Percentiles rank a stretch among this genome's conserved stretches.
Evolutionary conservation across 2,113 vertebrate species (phyloP).

Genomic region (Chaetodon trifascialis): DNA sequence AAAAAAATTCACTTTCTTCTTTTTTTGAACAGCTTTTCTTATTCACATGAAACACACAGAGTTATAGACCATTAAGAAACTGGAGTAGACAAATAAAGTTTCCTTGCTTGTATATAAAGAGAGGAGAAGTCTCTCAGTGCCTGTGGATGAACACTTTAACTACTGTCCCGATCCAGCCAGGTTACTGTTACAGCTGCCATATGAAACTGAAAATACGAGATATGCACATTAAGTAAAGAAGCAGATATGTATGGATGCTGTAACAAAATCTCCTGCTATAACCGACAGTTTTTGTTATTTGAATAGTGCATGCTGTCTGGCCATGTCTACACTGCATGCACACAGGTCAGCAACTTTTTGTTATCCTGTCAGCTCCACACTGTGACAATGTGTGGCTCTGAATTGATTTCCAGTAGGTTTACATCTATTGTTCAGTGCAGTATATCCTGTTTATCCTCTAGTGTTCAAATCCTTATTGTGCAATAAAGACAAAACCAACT

Average conservation of each 20-base stretch:
- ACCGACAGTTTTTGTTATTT: not conserved
- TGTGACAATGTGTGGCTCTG: conserved; percentile 5
- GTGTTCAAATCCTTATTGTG: not conserved
- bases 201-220: not conserved
- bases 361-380: not conserved
- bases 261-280: not conserved
- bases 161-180: not conserved
- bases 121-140: not conserved
- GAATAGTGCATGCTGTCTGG: not conserved
- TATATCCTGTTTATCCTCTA: not conserved
- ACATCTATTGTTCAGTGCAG: not conserved
- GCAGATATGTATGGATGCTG: not conserved
- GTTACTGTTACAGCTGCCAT: not conserved
- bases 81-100: conserved; percentile 5
- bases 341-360: not conserved
- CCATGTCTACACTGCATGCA: not conserved
- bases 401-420: conserved; percentile 20
- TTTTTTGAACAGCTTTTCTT: conserved; percentile 5
- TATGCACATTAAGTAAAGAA: not conserved
- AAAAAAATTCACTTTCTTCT: not conserved
- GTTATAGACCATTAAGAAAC: conserved; percentile 8
- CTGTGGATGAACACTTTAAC: not conserved
- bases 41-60: conserved; percentile 21
- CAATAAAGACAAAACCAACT: not conserved
- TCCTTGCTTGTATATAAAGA: conserved; percentile 21